phyloP scores from a whole-genome alignment of 2,113 vertebrate species.

The Suricata suricatta region DNA sequence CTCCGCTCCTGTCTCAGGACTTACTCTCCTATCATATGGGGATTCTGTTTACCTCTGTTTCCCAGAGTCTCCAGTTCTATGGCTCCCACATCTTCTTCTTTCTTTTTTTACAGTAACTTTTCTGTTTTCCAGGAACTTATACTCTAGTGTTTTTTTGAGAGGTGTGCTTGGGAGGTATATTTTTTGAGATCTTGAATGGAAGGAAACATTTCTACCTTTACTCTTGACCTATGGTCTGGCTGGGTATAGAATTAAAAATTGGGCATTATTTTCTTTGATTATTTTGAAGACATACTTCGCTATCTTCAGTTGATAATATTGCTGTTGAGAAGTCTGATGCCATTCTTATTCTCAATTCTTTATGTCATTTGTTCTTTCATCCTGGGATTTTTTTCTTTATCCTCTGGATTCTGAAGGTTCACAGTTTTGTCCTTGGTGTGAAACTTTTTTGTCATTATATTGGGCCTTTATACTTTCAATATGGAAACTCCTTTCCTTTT shows the following conservation, averaged over 20 bases:
- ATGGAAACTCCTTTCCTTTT: not conserved
- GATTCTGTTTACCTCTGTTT: not conserved
- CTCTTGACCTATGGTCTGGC: not conserved
- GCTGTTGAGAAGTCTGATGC: not conserved
- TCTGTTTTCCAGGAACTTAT: not conserved
- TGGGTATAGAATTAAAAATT: not conserved
- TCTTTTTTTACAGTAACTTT: not conserved
- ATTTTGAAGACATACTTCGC: not conserved
- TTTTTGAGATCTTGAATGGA: not conserved
- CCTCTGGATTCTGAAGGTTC: slow-evolving; percentile 7
- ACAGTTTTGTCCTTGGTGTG: not conserved
- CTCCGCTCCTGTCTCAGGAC: not conserved
- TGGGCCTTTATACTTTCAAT: not conserved
- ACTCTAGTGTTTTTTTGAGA: not conserved
- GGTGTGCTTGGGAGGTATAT: not conserved
- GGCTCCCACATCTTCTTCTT: not conserved
- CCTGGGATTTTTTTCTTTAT: not conserved
- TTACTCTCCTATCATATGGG: not conserved
- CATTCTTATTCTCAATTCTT: slow-evolving; percentile 17
- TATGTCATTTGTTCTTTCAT: not conserved
- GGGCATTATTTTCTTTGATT: not conserved
- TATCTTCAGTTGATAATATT: not conserved
- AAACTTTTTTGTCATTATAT: not conserved
- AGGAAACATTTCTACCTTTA: not conserved
- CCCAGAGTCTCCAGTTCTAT: not conserved